phyloP scores from a whole-genome alignment of 2,797 vertebrate species.

The Lutjanus argentimaculatus region DNA sequence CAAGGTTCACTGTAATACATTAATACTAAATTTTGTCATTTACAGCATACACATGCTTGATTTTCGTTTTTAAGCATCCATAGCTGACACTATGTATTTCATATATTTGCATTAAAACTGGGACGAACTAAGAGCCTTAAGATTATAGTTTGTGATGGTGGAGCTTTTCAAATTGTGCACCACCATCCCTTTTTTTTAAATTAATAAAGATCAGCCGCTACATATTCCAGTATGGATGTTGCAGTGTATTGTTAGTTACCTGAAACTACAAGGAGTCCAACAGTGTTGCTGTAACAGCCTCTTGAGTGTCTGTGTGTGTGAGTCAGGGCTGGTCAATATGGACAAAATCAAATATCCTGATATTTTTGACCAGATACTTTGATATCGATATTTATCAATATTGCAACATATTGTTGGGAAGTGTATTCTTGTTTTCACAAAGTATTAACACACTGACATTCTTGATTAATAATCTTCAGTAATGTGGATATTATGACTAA shows the following conservation, averaged over 20 bases:
- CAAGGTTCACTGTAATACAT: background rate
- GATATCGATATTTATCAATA: too few relatives aligned
- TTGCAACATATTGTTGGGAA: too few relatives aligned
- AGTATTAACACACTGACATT: too few relatives aligned
- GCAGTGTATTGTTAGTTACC: background rate
- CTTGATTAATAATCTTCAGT: too few relatives aligned
- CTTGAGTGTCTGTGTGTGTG: too few relatives aligned
- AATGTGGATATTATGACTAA: too few relatives aligned
- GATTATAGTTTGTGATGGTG: background rate
- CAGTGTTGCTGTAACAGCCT: slow-evolving; percentile 2
- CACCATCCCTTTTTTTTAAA: background rate
- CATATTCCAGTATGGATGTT: too few relatives aligned
- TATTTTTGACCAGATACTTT: too few relatives aligned
- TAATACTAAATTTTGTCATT: background rate
- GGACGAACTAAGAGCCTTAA: background rate
- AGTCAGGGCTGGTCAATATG: too few relatives aligned
- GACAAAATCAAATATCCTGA: too few relatives aligned
- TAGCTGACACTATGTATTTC: too few relatives aligned
- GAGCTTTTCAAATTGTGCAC: background rate
- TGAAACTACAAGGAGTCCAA: background rate
- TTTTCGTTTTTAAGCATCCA: background rate
- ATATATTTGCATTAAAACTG: background rate
- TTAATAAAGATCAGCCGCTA: background rate
- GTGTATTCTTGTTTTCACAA: too few relatives aligned
- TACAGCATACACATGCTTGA: background rate